Conservation (phyloP, 2,888 invertebrate genomes). For the Coecobrya sp. region DNA sequence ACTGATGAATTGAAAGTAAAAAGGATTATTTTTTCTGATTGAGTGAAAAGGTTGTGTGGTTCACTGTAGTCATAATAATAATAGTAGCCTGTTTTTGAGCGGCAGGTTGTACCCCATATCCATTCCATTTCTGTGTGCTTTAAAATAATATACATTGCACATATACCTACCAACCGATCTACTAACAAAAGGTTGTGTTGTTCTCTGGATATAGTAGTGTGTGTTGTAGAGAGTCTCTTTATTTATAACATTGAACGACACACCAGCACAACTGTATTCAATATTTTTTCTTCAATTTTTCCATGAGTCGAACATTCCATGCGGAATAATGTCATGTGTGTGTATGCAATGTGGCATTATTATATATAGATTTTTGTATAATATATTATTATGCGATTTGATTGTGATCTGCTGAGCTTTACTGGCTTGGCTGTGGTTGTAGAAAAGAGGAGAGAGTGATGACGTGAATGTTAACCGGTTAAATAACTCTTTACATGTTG, state of each 20-base stretch:
- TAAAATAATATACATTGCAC: conserved; percentile 1
- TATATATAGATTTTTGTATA: neutral
- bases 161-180: no score
- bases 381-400: neutral
- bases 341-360: neutral
- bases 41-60: conserved; percentile 40
- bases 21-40: conserved; percentile 25
- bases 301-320: conserved; percentile 1
- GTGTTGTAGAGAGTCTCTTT: conserved; percentile 52
- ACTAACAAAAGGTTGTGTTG: neutral
- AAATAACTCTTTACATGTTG: conserved; percentile 64
- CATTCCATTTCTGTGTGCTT: conserved; percentile 29
- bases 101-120: conserved; percentile 37
- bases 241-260: conserved; percentile 29
- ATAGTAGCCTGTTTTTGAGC: conserved; percentile 5
- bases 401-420: conserved; percentile 19
- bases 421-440: neutral
- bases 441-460: conserved; percentile 40
- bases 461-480: conserved; percentile 71
- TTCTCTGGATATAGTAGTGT: neutral
- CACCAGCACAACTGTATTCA: neutral
- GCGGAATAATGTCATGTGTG: neutral
- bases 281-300: conserved; percentile 8
- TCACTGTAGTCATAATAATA: neutral
- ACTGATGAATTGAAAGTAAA: conserved; percentile 44